Conservation (phyloP, 2,113 vertebrate species). For the Montifringilla adamsi region DNA sequence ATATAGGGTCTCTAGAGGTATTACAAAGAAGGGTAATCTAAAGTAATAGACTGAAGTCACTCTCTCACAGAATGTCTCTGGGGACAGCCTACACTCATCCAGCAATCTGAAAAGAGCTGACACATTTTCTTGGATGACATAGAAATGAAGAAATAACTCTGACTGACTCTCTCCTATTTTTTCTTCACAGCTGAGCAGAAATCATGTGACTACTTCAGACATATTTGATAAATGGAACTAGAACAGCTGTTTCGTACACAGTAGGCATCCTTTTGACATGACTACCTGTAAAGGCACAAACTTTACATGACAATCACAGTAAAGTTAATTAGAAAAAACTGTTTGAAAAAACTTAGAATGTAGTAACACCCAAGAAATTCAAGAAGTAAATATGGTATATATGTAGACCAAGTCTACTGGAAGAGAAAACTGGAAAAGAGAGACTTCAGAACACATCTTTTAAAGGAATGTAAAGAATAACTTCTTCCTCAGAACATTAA, state of each 20-base stretch:
- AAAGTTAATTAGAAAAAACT: neutral
- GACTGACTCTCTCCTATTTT: neutral
- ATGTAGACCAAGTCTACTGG: neutral
- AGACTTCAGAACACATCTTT: neutral
- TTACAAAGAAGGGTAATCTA: neutral
- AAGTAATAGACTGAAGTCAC: neutral
- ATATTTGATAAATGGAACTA: neutral
- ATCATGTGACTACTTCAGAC: neutral
- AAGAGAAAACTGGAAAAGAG: neutral
- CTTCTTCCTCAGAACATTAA: neutral
- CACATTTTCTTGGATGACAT: neutral
- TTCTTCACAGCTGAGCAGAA: neutral
- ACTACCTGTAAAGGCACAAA: neutral
- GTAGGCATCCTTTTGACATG: neutral
- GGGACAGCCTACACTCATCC: neutral
- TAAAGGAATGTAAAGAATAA: neutral
- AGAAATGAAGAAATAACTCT: neutral
- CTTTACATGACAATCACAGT: neutral
- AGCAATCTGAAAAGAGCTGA: neutral
- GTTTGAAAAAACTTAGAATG: neutral
- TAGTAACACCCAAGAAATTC: neutral
- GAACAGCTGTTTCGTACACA: neutral
- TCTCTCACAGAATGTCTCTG: neutral
- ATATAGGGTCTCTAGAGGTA: neutral
- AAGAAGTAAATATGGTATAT: neutral